Percentiles rank a stretch among this genome's conserved stretches.
phyloP scores from a whole-genome alignment of 1,140 invertebrate species.

The Sminthurinus signatus region DNA sequence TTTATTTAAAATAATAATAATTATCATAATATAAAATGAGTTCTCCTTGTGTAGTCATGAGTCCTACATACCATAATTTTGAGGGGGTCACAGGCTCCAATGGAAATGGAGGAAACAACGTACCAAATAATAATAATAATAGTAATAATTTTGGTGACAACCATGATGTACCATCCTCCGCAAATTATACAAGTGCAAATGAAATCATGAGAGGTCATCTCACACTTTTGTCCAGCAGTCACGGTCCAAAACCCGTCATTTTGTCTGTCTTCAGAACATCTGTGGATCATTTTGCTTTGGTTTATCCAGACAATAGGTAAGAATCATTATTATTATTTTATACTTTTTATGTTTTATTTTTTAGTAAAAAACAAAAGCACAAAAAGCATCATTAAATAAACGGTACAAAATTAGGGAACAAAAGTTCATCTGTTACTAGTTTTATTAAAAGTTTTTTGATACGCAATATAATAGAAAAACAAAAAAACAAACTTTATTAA shows the following conservation, averaged over 20 bases:
- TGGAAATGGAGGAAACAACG: too few relatives aligned
- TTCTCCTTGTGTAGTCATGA: conserved; percentile 27
- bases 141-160: conserved; percentile 6
- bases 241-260: conserved; percentile 31
- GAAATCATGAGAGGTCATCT: conserved; percentile 35
- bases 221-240: conserved; percentile 16
- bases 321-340: background rate
- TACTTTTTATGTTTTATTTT: too few relatives aligned
- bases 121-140: background rate
- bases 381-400: too few relatives aligned
- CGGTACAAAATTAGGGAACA: too few relatives aligned
- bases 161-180: conserved; percentile 1
- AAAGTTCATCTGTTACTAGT: too few relatives aligned
- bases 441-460: too few relatives aligned
- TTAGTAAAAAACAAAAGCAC: too few relatives aligned
- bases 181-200: conserved; percentile 21
- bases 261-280: conserved; percentile 33
- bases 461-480: too few relatives aligned
- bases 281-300: conserved; percentile 37
- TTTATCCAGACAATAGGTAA: conserved; percentile 38
- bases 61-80: conserved; percentile 9
- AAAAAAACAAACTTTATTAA: too few relatives aligned
- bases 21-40: too few relatives aligned
- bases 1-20: too few relatives aligned
- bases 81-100: background rate